A percentile compares a stretch with the other conserved stretches of the same genome.
Conservation (phyloP, 2,888 invertebrate genomes). For the Eilema griseolum region DNA sequence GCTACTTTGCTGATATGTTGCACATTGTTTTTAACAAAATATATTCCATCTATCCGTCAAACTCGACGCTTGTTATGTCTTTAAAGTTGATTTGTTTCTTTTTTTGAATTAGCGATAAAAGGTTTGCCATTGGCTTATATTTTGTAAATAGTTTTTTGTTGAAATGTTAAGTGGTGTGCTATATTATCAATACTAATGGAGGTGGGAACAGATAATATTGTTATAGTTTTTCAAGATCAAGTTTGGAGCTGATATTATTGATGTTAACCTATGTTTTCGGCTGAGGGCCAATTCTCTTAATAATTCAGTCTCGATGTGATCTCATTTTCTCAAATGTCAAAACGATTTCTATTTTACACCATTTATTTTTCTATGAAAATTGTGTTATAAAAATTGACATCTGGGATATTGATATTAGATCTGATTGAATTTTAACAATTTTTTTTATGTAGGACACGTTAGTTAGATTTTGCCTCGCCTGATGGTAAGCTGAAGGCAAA, state of each 20-base stretch:
- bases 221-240: slow-evolving; percentile 43
- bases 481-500: too few species aligned
- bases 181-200: slow-evolving; percentile 41
- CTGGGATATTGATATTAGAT: too few species aligned
- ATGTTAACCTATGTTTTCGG: slow-evolving; percentile 21
- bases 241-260: slow-evolving; percentile 31
- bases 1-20: slow-evolving; percentile 39
- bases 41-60: slow-evolving; percentile 51
- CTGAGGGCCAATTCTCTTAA: not conserved
- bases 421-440: too few species aligned
- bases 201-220: slow-evolving; percentile 35
- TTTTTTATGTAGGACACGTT: too few species aligned
- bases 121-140: slow-evolving; percentile 45
- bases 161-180: slow-evolving; percentile 48
- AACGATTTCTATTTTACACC: too few species aligned
- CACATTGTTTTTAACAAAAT: slow-evolving; percentile 51
- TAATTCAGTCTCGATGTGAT: too few species aligned
- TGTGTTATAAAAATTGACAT: too few species aligned
- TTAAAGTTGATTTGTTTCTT: slow-evolving; percentile 45
- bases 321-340: too few species aligned
- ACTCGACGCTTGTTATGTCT: slow-evolving; percentile 42
- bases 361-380: too few species aligned
- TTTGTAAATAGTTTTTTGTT: slow-evolving; percentile 47
- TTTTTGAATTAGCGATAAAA: slow-evolving; percentile 49
- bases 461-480: too few species aligned